Evolutionary conservation across 2,797 vertebrate species (phyloP).

Genomic region (Phoebastria nigripes): DNA sequence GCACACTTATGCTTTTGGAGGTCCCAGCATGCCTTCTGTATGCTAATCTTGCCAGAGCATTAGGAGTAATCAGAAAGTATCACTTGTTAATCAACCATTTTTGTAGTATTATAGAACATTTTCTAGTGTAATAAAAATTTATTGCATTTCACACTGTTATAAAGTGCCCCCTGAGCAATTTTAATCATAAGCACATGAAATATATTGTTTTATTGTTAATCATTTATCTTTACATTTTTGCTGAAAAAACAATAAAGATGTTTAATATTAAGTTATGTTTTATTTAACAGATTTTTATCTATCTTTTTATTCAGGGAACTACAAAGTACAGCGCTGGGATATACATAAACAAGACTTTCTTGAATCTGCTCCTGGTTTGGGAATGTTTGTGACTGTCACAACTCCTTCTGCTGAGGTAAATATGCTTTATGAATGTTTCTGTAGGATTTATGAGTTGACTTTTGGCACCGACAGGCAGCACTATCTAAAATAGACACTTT

Average conservation of each 20-base stretch:
- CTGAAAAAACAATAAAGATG: not conserved
- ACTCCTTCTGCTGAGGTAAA: slow-evolving; percentile 82
- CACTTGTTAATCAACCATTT: not conserved
- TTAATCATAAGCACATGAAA: not conserved
- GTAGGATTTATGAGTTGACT: not conserved
- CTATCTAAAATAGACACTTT: not conserved
- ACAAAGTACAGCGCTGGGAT: slow-evolving; percentile 87
- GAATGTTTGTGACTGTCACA: slow-evolving; percentile 83
- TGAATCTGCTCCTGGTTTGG: slow-evolving; percentile 80
- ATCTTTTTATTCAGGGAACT: slow-evolving; percentile 75
- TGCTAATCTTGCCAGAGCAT: not conserved
- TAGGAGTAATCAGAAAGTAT: not conserved
- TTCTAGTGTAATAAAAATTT: not conserved
- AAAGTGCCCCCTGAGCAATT: not conserved
- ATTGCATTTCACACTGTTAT: not conserved
- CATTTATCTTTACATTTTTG: not conserved
- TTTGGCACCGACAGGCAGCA: not conserved
- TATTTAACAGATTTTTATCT: not conserved
- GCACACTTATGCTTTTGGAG: not conserved
- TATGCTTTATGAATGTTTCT: not conserved
- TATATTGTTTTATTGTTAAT: not conserved
- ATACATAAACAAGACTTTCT: slow-evolving; percentile 54
- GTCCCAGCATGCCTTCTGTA: not conserved
- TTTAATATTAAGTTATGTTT: not conserved
- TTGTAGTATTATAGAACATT: not conserved